These are phyloP conservation scores for Eurystomus glaucurus DNA, from an alignment of 2,797 vertebrate species.

Conservation along the genomic window DNA sequence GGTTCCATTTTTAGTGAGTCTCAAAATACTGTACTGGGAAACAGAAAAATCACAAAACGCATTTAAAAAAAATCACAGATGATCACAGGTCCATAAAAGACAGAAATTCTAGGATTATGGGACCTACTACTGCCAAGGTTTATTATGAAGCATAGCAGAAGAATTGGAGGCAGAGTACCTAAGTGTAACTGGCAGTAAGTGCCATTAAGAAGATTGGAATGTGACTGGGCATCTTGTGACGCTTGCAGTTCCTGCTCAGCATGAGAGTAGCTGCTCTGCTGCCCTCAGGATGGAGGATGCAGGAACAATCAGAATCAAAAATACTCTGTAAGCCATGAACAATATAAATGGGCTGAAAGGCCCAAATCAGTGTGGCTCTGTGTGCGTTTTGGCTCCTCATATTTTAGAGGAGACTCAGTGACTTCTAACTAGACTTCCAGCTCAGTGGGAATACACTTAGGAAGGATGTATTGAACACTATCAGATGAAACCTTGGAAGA, in stretches of 20 bases:
- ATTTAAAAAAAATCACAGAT: neutral
- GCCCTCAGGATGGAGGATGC: neutral
- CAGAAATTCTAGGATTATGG: neutral
- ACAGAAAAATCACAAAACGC: neutral
- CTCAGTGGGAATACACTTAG: neutral
- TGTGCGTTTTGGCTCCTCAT: neutral
- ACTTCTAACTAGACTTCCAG: neutral
- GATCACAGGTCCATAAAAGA: neutral
- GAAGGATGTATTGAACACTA: neutral
- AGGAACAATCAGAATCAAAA: neutral
- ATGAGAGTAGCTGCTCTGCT: neutral
- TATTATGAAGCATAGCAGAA: neutral
- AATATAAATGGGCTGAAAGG: neutral
- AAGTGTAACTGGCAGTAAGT: neutral
- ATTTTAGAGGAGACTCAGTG: neutral
- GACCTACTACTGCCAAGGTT: neutral
- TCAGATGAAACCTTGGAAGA: neutral
- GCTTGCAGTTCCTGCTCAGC: neutral
- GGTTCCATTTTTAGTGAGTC: slow-evolving; percentile 9
- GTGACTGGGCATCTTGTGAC: neutral
- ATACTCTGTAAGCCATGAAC: neutral
- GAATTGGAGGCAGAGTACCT: fast-evolving
- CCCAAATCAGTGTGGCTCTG: neutral
- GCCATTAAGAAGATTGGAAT: neutral
- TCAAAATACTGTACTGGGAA: neutral